A percentile compares a stretch with the other conserved stretches of the same genome.
phyloP scores from a whole-genome alignment of 2,797 vertebrate genomes.

The Gymnocypris eckloni region DNA sequence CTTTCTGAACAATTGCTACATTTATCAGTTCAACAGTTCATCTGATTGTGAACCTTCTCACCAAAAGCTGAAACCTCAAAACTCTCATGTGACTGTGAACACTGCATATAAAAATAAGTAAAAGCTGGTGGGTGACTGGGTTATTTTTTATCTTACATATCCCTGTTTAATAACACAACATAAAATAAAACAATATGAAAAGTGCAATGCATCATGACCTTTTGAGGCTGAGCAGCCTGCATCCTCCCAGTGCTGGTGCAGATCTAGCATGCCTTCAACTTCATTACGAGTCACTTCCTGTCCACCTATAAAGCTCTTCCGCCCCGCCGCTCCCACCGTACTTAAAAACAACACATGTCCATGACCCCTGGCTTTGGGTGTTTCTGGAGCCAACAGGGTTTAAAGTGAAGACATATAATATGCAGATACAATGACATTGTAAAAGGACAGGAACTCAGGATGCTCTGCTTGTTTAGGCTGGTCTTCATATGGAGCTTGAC shows the following conservation, averaged over 20 bases:
- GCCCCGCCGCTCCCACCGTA: background rate
- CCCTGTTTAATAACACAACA: background rate
- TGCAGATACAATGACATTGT: background rate
- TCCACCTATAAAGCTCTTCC: constrained; percentile 27
- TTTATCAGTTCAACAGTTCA: background rate
- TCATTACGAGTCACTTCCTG: constrained; percentile 11
- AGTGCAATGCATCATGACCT: constrained; percentile 4
- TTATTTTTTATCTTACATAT: background rate
- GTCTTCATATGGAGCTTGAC: background rate
- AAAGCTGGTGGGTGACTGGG: background rate
- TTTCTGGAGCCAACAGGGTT: background rate
- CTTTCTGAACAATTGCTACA: background rate
- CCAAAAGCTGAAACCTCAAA: background rate
- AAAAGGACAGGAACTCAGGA: constrained; percentile 1
- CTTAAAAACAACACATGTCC: background rate
- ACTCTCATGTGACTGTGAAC: background rate
- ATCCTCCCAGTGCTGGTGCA: background rate
- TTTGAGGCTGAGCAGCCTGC: background rate
- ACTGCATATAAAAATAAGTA: background rate
- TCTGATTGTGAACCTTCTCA: background rate
- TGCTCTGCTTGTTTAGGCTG: background rate
- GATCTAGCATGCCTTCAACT: background rate
- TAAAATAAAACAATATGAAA: background rate
- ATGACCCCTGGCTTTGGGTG: constrained; percentile 5
- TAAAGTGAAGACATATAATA: background rate